Conservation (phyloP, 2,113 vertebrate species). For the Oreochromis tanganicae region DNA sequence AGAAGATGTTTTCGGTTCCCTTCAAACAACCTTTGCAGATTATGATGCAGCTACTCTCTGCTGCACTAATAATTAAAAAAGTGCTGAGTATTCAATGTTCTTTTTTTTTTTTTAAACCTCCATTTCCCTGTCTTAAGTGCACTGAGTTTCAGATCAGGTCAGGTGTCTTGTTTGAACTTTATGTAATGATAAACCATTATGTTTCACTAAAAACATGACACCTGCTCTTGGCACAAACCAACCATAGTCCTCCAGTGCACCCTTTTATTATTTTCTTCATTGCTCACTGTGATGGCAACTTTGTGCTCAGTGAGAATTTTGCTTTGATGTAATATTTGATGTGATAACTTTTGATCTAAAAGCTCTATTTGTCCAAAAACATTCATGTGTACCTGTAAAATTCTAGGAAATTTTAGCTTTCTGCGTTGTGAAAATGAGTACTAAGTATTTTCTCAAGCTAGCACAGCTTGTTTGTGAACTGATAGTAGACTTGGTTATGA, state of each 20-base stretch:
- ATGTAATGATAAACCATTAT: background rate
- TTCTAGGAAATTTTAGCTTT: background rate
- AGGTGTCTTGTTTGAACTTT: background rate
- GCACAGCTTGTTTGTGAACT: background rate
- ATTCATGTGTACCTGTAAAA: background rate
- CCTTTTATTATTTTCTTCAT: background rate
- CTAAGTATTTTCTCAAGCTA: background rate
- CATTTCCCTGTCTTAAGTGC: background rate
- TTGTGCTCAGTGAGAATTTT: background rate
- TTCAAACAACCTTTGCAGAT: background rate
- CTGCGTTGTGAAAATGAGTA: background rate
- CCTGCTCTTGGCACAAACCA: background rate
- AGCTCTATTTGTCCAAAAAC: constrained; percentile 43
- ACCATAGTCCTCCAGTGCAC: background rate
- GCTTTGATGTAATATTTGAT: background rate
- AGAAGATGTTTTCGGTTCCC: background rate
- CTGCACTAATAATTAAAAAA: background rate
- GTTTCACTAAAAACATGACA: background rate
- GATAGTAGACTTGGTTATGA: background rate
- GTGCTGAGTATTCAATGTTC: background rate
- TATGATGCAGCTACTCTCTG: background rate
- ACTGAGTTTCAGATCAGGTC: background rate
- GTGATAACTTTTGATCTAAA: background rate
- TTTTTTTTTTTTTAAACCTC: background rate
- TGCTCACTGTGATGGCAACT: background rate